Base-by-base conservation (phyloP, 1,140 invertebrate species). In the Stegodyphus mimosarum region DNA sequence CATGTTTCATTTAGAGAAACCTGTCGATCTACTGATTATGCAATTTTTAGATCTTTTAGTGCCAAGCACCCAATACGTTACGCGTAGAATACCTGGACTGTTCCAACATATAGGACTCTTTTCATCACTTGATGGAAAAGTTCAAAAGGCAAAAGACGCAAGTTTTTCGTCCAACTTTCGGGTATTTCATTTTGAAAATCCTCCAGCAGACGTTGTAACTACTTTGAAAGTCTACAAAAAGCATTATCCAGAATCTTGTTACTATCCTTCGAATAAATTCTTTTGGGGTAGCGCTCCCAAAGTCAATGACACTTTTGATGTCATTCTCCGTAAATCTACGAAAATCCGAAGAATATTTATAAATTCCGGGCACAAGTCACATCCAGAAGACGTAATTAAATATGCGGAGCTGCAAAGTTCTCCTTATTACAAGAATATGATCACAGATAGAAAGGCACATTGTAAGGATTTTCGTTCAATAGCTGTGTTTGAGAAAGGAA, bases 81-180 rank as follows among this genome's bases (percentile, higher is more conserved):
- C 96, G 17, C 94, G 95, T 89, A 97, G 95, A 89, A 96, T 97
- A 88, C 95, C 96, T 5, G 97, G 96, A 0, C 91, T 99, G 0
- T 99, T 99, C 89, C 97, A 99, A 91, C 97, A 99, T 89, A 96
- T 98, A 87, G 98, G 97, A 10, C 94, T 95, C 7, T 96, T 97
- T 89, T 99, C 97, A 0, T 99, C 97, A 0, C 92, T 99, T 0
- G 96, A 95, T 90, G 97, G 97, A 84, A 99, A 99, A 93, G 95
- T 98, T 73, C 98, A 99, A 89, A 98, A 97, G 91, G 91, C 99
- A 0, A 98, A 98, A 93, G 96, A 96, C 92, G 88, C 67, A 89
- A 95, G 96, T 89, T 98, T 97, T 91, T 96, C 96, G 9, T 96
- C 96, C 90, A 92, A 96, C 50, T 93, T 94, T 17, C 91, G 94